These are phyloP conservation scores for Venusia cambrica DNA, from an alignment of 2,888 invertebrate genomes.

Conservation along the genomic window DNA sequence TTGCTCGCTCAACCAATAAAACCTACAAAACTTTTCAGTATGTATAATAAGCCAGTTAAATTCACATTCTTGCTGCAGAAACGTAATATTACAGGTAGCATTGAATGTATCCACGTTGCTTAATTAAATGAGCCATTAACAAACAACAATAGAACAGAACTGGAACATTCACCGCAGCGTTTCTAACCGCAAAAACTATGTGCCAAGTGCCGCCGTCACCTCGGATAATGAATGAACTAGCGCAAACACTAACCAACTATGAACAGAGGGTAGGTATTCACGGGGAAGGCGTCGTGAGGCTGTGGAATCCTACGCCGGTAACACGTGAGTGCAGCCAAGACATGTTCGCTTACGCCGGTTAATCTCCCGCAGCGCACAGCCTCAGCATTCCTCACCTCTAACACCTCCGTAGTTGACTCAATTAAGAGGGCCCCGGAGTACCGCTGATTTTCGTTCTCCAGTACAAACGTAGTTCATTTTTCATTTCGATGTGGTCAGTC, in stretches of 20 bases:
- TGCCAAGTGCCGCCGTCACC: constrained; percentile 37
- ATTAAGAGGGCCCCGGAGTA: no score
- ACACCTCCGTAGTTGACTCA: constrained; percentile 37
- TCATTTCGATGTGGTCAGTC: no score
- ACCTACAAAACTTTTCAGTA: no score
- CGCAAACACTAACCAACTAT: constrained; percentile 30
- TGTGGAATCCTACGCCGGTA: constrained; percentile 35
- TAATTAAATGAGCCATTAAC: constrained; percentile 33
- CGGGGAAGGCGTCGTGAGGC: constrained; percentile 24
- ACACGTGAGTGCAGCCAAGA: constrained; percentile 39
- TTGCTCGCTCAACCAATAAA: no score
- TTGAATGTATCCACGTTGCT: constrained; percentile 21
- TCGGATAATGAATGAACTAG: constrained; percentile 46
- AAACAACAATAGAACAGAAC: constrained; percentile 36
- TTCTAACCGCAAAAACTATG: constrained; percentile 37
- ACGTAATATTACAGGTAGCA: no score
- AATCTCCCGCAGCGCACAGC: constrained; percentile 32
- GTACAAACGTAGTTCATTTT: no score
- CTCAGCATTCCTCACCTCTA: constrained; percentile 42
- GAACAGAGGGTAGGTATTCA: constrained; percentile 31
- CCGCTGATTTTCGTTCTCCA: no score
- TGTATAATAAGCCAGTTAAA: no score
- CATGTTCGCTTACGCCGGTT: constrained; percentile 48
- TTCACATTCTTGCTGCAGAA: no score
- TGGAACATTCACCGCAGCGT: constrained; percentile 32